phyloP scores from a whole-genome alignment of 92 coral and sea anemone genomes.

The Paramuricea clavata region DNA sequence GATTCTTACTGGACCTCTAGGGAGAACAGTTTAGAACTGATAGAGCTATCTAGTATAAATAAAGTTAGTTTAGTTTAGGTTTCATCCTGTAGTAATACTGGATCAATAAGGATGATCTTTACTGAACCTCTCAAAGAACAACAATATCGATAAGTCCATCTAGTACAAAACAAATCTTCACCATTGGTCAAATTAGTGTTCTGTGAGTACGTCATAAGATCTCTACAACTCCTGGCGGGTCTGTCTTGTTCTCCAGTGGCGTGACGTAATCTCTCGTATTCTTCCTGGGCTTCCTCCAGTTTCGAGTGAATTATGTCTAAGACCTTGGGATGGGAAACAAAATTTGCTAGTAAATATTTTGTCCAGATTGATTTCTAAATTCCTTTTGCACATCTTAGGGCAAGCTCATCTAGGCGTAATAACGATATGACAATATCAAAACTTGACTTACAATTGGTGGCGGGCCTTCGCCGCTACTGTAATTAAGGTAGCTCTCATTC shows the following conservation, averaged over 20 bases:
- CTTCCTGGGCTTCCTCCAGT: conserved; percentile 32
- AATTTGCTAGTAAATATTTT: too few relatives aligned
- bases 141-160: too few relatives aligned
- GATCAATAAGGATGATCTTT: too few relatives aligned
- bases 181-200: conserved; percentile 41
- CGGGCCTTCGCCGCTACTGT: background rate
- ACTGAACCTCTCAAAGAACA: too few relatives aligned
- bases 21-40: too few relatives aligned
- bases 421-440: background rate
- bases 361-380: background rate
- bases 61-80: too few relatives aligned
- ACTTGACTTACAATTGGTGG: conserved; percentile 24
- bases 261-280: conserved; percentile 16
- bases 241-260: conserved; percentile 46
- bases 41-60: too few relatives aligned
- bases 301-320: conserved; percentile 21
- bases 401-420: too few relatives aligned
- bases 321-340: background rate
- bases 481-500: background rate
- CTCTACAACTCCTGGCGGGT: conserved; percentile 48
- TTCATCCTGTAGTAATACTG: too few relatives aligned
- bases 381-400: background rate
- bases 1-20: too few relatives aligned
- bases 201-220: conserved; percentile 41
- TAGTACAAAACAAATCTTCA: too few relatives aligned